phyloP scores from a whole-genome alignment of 2,888 invertebrate species.

The Hydroisotoma schaefferi region DNA sequence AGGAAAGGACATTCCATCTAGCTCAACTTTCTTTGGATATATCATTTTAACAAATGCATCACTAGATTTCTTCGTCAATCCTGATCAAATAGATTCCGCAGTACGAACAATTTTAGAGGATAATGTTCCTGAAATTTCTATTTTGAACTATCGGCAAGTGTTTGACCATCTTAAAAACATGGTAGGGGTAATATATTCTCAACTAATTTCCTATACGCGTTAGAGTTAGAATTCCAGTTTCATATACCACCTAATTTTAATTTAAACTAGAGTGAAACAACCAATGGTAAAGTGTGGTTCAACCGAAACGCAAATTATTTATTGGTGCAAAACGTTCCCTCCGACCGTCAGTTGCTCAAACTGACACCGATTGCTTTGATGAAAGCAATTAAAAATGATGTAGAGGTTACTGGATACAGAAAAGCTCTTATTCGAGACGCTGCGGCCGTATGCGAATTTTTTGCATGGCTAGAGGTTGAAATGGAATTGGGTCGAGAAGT shows the following conservation, averaged over 20 bases:
- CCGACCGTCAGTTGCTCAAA: constrained; percentile 56
- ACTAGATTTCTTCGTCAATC: constrained; percentile 31
- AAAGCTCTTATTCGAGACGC: constrained; percentile 82
- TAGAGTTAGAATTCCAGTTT: background rate
- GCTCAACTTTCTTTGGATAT: constrained; percentile 56
- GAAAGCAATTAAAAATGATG: constrained; percentile 85
- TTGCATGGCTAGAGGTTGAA: constrained; percentile 67
- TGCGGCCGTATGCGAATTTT: constrained; percentile 81
- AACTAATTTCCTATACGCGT: background rate
- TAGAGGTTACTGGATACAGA: constrained; percentile 78
- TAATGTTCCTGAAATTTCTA: constrained; percentile 17
- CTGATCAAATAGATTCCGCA: constrained; percentile 4
- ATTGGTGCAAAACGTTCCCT: constrained; percentile 55
- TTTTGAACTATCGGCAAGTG: constrained; percentile 16
- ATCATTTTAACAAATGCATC: constrained; percentile 50
- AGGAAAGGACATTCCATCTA: constrained; percentile 34
- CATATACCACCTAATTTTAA: background rate
- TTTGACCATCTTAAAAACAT: background rate
- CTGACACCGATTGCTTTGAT: constrained; percentile 75
- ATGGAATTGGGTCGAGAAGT: constrained; percentile 58
- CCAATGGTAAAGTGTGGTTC: constrained; percentile 58
- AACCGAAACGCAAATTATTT: constrained; percentile 62
- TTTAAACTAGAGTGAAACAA: background rate
- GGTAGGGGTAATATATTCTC: constrained; percentile 3
- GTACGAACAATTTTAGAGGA: background rate